Conservation (phyloP, 2,888 invertebrate species). For the Micropterix aruncella region DNA sequence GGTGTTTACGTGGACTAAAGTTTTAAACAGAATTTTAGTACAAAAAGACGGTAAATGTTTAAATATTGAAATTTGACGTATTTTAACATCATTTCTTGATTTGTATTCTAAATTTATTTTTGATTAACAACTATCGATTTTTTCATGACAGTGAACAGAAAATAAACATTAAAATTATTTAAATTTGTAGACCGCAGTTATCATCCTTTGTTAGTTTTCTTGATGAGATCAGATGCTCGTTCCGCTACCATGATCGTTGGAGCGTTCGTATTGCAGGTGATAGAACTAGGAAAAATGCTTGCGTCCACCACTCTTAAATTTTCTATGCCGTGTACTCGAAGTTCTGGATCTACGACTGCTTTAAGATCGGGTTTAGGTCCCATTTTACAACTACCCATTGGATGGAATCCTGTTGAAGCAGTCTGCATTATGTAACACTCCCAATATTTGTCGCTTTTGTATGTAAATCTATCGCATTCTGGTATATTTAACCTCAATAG, state of each 20-base stretch:
- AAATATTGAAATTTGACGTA: no score
- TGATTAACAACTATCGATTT: no score
- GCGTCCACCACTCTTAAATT: constrained; percentile 42
- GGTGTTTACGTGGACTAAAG: no score
- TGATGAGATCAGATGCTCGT: constrained; percentile 37
- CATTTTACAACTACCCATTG: constrained; percentile 45
- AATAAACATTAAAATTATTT: no score
- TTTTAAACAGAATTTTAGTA: no score
- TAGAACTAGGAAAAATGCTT: constrained; percentile 38
- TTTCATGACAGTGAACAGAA: no score
- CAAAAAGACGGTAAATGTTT: no score
- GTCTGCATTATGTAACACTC: constrained; percentile 32
- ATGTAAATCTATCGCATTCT: constrained; percentile 23
- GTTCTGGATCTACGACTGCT: constrained; percentile 35
- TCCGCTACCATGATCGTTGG: constrained; percentile 43
- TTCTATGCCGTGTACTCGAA: constrained; percentile 33
- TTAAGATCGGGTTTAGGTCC: constrained; percentile 27
- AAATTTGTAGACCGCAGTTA: no score
- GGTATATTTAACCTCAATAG: constrained; percentile 26
- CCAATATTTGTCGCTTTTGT: constrained; percentile 39
- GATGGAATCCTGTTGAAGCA: constrained; percentile 39
- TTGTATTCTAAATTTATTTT: no score
- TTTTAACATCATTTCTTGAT: no score
- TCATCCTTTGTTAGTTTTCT: no score
- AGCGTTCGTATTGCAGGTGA: constrained; percentile 39